Conservation (phyloP, 2,797 vertebrate species). For the Eupleurogrammus muticus region DNA sequence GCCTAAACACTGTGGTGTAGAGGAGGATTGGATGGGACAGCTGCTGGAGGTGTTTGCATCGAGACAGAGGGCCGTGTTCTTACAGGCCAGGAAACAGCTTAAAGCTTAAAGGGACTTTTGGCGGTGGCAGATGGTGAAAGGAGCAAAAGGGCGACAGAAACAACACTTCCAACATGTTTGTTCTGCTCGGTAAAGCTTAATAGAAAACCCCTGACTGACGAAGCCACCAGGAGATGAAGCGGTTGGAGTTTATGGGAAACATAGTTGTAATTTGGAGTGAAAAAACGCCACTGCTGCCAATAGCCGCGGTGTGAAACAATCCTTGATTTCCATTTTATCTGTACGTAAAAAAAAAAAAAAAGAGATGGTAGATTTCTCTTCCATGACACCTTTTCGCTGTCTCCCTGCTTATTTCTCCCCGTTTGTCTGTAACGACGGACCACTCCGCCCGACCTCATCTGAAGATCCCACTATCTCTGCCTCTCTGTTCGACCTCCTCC, state of each 20-base stretch:
- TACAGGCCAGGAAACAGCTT: constrained; percentile 10
- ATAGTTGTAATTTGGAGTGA: constrained; percentile 42
- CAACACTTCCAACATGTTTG: constrained; percentile 63
- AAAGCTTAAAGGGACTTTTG: constrained; percentile 18
- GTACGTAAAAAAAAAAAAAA: constrained; percentile 2
- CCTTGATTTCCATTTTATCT: constrained; percentile 41
- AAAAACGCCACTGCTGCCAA: constrained; percentile 35
- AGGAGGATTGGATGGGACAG: constrained; percentile 25
- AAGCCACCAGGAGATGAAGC: background rate
- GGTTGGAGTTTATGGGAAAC: constrained; percentile 43
- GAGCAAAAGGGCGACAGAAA: constrained; percentile 58
- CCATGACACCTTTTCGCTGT: constrained; percentile 26
- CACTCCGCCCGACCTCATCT: constrained; percentile 54
- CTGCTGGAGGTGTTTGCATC: constrained; percentile 17
- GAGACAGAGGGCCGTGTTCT: constrained; percentile 59
- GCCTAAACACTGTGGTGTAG: constrained; percentile 18
- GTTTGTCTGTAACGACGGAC: constrained; percentile 59
- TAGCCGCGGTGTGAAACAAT: constrained; percentile 39
- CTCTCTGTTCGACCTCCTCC: constrained; percentile 59
- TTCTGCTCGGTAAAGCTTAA: constrained; percentile 62
- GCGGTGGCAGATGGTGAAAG: constrained; percentile 63
- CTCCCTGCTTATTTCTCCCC: constrained; percentile 44
- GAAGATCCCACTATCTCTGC: constrained; percentile 58
- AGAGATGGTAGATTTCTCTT: constrained; percentile 51
- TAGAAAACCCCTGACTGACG: constrained; percentile 63